Evolutionary conservation across 1,140 invertebrate genomes (phyloP), one percentile per base, ranked within the genome.

Genomic region (Rhagoletis zephyria): DNA sequence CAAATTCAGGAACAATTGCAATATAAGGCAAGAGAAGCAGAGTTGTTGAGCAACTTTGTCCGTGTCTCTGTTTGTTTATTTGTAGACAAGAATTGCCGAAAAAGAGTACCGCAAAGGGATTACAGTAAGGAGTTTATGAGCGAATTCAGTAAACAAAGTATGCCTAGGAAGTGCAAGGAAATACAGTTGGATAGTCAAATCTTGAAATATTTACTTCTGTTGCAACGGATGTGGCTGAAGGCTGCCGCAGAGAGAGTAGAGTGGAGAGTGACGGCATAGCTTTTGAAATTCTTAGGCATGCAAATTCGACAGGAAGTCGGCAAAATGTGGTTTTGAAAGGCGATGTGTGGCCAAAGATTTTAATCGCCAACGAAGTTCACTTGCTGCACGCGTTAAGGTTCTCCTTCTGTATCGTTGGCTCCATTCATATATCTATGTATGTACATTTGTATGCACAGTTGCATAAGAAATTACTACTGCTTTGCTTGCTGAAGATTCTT

Each of bases 251-350:
- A 30, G 30, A 19, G 65, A 7, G 19, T 67, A 7, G 10, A 67
- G 61, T 63, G 2, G 61, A 4, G 16, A 63, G 61, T 63, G 61
- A 14, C 12, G 16, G 16, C 14, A 63, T 63, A 16, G 61, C 4
- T 14, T 14, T 1, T 4, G 61, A 63, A 4, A 16, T 45, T 74
- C 67, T n/a, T 45, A 74, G 45, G 67, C 42, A 48, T 10, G 4
- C 42, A 74, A 48, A 74, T 74, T 14, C 67, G 4, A 2, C 40
- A 42, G 14, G 67, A 74, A 74, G 67, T n/a, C 67, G 14, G 42
- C 42, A 74, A 74, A 74, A 42, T n/a, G 42, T 74, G 67, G 67
- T 16, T 74, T 74, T 74, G 67, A 74, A 48, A 74, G 67, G 14
- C 42, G 67, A 4, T 48, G 42, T 48, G n/a, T n/a, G 6, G 67